Base-by-base conservation (phyloP, 1,140 invertebrate species). In the Drosophila asahinai region DNA sequence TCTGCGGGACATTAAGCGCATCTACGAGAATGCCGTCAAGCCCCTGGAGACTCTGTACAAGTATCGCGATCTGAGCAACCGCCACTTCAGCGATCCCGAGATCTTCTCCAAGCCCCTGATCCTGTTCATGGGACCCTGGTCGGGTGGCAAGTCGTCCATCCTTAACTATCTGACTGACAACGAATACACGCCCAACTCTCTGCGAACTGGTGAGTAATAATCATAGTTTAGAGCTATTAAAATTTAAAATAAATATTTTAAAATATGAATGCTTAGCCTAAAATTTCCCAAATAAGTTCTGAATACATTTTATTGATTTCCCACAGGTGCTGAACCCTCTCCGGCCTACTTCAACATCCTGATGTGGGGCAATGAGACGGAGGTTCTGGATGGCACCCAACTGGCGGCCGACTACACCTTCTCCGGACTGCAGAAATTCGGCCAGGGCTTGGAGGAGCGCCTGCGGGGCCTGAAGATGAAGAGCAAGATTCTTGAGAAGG, bases 71-170 rank as follows among this genome's bases (percentile, higher is more conserved):
- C 94, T 99, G 45, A 98, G 97, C 86, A 98, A 98, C 86, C 95
- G 98, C 74, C 97, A 98, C 93, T 98, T 98, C 91, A 97, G 97
- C 93, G 98, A 99, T 94, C 96, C 97, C 8, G 98, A 99, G 95
- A 98, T 99, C 92, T 98, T 98, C 93, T 98, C 97, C 0, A 99
- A 98, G 92, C 98, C 98, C 9, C 93, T 99, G 86, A 95, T 99
- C 48, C 93, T 99, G 0, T 98, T 99, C 84, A 97, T 99, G 96
- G 98, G 98, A 42, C 98, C 98, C 25, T 99, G 98, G 97, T 98
- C 97, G 86, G 97, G 97, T 74, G 98, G 98, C 78, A 99, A 99
- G 94, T 98, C 98, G 5, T 97, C 97, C 11, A 97, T 99, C 73
- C 96, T 99, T 57, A 99, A 99, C 93, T 99, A 99, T 94, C 94